These are phyloP conservation scores for Oceanites oceanicus DNA, from an alignment of 2,113 vertebrate species.

Conservation along the genomic window DNA sequence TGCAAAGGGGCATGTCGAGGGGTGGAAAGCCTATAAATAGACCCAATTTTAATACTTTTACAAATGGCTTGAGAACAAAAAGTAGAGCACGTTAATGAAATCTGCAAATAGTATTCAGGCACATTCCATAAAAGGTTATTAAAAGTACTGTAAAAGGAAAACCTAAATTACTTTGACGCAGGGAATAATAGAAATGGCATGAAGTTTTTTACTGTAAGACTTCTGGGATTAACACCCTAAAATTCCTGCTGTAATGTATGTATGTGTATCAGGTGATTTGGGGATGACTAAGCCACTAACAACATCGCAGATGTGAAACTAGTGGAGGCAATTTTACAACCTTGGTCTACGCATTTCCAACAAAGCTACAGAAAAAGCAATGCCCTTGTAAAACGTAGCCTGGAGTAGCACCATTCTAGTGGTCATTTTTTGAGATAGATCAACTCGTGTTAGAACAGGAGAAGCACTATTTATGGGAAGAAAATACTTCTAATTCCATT, in stretches of 20 bases:
- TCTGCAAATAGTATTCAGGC: not conserved
- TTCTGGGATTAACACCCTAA: not conserved
- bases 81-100: conserved; percentile 40
- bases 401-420: not conserved
- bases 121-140: not conserved
- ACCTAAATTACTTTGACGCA: not conserved
- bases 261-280: not conserved
- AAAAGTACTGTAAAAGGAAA: not conserved
- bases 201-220: not conserved
- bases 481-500: not conserved
- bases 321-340: not conserved
- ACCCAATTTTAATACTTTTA: not conserved
- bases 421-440: not conserved
- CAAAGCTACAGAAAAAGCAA: not conserved
- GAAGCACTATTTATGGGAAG: not conserved
- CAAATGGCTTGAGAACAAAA: conserved; percentile 29
- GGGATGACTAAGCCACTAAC: not conserved
- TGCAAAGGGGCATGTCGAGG: not conserved
- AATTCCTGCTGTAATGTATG: not conserved
- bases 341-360: not conserved
- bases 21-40: conserved; percentile 39
- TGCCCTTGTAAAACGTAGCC: not conserved
- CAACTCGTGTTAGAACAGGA: not conserved
- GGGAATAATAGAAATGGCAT: not conserved
- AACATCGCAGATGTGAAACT: not conserved